Evolutionary conservation across 1,140 invertebrate species (phyloP), one percentile per base, ranked within the genome.

Genomic region (Ectropis grisescens): DNA sequence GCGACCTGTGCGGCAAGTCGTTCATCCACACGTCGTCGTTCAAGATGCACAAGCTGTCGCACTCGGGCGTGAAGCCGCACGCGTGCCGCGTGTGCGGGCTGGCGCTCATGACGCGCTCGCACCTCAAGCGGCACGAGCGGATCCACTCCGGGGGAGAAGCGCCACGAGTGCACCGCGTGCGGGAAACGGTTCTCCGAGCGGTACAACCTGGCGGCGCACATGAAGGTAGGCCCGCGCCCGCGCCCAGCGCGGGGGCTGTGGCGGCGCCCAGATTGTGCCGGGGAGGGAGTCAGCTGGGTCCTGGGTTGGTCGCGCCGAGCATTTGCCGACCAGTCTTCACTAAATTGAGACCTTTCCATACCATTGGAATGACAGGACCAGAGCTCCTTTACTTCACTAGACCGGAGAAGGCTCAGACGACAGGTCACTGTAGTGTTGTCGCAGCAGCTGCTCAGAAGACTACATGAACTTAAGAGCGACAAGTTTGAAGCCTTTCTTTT

Each of bases 331-430:
- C 96, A 54, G 94, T 98, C 78, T 97, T 97, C 1, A 99, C 96
- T 14, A 91, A 93, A 70, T 96, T 92, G 16, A 95, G 85, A 51
- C 97, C 98, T 89, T 98, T 93, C 96, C 95, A 98, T 7, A 97
- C 96, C 97, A 99, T 99, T 26, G 97, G 94, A 37, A 98, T 94
- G 50, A 99, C 94, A 45, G 98, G 97, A 46, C 98, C 98, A 48
- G 95, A 96, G 58, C 88, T 88, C 97, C 99, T 99, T 85, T 99
- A 99, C 58, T 95, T 93, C 9, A 99, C 88, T 29, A 99, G 86
- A 65, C 93, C 92, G 33, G 90, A 86, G 86, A 98, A 28, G 95
- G 93, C 51, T 90, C 91, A 11, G 81, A 76, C 12, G 92, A 82
- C 13, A 99, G 86, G 70, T 99, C 98, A 41, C 91, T 88, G 82